Conservation (phyloP, 2,113 vertebrate genomes). For the Myrmophylax atrothorax region DNA sequence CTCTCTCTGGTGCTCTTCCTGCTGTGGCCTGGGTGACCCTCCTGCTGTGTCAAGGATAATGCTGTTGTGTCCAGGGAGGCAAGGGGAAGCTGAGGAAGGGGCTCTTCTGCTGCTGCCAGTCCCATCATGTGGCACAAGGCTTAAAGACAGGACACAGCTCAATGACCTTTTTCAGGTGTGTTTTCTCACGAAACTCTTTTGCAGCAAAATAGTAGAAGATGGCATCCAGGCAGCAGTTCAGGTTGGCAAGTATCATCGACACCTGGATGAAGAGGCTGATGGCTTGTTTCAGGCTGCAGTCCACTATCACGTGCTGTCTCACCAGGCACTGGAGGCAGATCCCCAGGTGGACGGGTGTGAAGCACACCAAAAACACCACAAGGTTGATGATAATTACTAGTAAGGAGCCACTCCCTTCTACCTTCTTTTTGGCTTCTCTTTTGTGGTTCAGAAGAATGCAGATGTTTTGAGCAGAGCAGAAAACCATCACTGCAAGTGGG, state of each 20-base stretch:
- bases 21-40: not conserved
- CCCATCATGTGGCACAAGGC: not conserved
- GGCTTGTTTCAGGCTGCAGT: slow-evolving; percentile 60
- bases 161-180: not conserved
- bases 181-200: slow-evolving; percentile 75
- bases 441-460: slow-evolving; percentile 53
- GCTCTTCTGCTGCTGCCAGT: not conserved
- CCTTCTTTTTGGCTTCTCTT: not conserved
- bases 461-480: slow-evolving; percentile 81
- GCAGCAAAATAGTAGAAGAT: slow-evolving; percentile 89
- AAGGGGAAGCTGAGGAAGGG: not conserved
- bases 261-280: slow-evolving; percentile 88
- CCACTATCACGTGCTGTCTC: slow-evolving; percentile 69
- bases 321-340: slow-evolving; percentile 91
- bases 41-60: not conserved
- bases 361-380: slow-evolving; percentile 85
- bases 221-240: slow-evolving; percentile 91
- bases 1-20: not conserved
- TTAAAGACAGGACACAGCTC: not conserved
- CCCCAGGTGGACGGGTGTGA: slow-evolving; percentile 84
- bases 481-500: slow-evolving; percentile 78
- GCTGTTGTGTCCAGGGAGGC: not conserved
- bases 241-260: slow-evolving; percentile 83
- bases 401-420: slow-evolving; percentile 61
- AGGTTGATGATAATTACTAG: slow-evolving; percentile 83